Evolutionary conservation across 2,113 vertebrate genomes (phyloP), one percentile per base, ranked within the genome.

Genomic region (Oriolus oriolus): DNA sequence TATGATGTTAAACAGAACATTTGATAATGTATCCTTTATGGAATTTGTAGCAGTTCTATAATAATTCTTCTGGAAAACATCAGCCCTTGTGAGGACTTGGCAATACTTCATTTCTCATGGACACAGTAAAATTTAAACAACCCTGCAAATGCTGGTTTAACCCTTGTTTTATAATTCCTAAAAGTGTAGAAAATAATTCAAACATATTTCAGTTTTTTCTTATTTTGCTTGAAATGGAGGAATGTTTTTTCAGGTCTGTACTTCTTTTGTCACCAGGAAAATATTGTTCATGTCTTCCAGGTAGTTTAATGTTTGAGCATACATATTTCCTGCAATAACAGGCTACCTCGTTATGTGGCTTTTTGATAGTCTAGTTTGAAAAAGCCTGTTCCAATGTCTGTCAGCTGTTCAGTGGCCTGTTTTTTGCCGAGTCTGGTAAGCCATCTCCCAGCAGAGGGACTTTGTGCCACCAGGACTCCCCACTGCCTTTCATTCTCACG

Each of bases 61-160:
- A 74, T 61, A 92, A 90, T 71, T 92, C 70, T 81, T 91, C 83
- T 92, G 95, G 89, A 93, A 95, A 87, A 78, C 3, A 5, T 87
- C 59, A 77, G 52, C 24, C 45, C 31, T 88, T 33, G 20, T 15
- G 42, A 89, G 14, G 84, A 74, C 39, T 37, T 87, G 73, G 56
- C 49, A 78, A 82, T 71, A 78, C 8, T 89, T 90, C 5, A 71
- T 78, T 96, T 87, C 86, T 91, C 64, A 75, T 37, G 52, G 59
- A 86, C 35, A 42, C 13, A 70, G 50, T 50, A 86, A 74, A 90
- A 90, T 87, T 59, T 77, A 76, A 93, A 92, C 54, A 92, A 90
- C 11, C 13, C 39, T 69, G 33, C 39, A 83, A 88, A 83, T 30
- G 7, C 37, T 81, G 35, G 63, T 70, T 92, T 94, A 96, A 90